Evolutionary conservation across 2,113 vertebrate species (phyloP).

Genomic region (Tachuris rubrigastra): DNA sequence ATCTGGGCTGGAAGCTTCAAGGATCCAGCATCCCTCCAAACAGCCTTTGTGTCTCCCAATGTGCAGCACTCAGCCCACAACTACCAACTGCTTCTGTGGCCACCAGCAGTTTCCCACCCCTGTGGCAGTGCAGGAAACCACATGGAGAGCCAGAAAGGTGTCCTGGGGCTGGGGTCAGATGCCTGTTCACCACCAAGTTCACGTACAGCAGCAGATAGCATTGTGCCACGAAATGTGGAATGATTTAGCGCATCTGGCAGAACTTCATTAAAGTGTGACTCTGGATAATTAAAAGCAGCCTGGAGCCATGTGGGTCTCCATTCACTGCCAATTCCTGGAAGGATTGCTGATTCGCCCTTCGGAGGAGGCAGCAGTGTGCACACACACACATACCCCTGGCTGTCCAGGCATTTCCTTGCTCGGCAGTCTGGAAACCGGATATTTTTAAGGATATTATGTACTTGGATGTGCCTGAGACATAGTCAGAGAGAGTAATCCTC

Average conservation of each 20-base stretch:
- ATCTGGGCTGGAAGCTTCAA: not conserved
- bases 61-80: not conserved
- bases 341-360: not conserved
- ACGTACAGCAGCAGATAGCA: not conserved
- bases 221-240: not conserved
- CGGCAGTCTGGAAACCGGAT: not conserved
- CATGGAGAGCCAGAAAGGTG: not conserved
- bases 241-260: not conserved
- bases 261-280: not conserved
- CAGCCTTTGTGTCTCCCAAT: not conserved
- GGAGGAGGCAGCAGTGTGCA: not conserved
- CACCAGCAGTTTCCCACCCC: not conserved
- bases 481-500: not conserved
- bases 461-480: not conserved
- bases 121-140: not conserved
- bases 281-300: constrained; percentile 45
- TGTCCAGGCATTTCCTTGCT: not conserved
- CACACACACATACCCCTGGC: not conserved
- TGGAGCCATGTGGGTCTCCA: not conserved
- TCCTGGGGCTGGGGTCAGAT: not conserved
- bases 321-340: constrained; percentile 2
- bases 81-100: not conserved
- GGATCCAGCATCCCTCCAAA: not conserved
- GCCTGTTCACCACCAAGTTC: not conserved
- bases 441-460: constrained; percentile 2